phyloP scores from a whole-genome alignment of 2,888 invertebrate species.

The Drosophila multiciliata region DNA sequence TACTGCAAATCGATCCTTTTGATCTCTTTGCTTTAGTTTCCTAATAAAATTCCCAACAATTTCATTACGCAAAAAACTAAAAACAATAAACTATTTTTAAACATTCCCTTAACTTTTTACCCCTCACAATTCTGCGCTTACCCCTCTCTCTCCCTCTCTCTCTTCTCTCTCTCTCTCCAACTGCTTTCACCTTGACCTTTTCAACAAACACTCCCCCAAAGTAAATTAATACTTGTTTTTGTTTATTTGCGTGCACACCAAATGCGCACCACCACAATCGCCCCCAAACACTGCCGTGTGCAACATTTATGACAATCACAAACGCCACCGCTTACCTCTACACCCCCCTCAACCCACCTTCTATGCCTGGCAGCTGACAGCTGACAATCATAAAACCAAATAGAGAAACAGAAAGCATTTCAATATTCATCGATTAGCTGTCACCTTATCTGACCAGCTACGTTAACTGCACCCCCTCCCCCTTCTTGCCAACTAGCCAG shows the following conservation, averaged over 20 bases:
- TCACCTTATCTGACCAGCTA: slow-evolving; percentile 62
- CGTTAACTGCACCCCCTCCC: slow-evolving; percentile 21
- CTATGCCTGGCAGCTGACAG: neutral
- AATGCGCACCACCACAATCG: slow-evolving; percentile 5
- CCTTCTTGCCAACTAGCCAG: neutral
- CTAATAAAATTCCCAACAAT: neutral
- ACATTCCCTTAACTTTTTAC: neutral
- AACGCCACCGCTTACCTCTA: neutral
- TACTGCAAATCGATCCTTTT: neutral
- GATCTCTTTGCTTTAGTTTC: neutral
- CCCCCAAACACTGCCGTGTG: neutral
- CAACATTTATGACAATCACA: slow-evolving; percentile 32
- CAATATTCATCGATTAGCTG: slow-evolving; percentile 73
- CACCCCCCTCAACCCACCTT: too few relatives aligned
- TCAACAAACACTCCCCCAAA: neutral
- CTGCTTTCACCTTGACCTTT: slow-evolving; percentile 6
- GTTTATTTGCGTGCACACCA: slow-evolving; percentile 20
- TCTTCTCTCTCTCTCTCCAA: too few relatives aligned
- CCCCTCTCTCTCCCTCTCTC: neutral
- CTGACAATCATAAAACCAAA: slow-evolving; percentile 27
- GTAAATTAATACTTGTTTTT: slow-evolving; percentile 9
- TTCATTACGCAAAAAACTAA: neutral
- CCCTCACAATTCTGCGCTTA: neutral
- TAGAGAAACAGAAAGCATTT: slow-evolving; percentile 22
- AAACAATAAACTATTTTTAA: neutral